Evolutionary conservation across 2,113 vertebrate species (phyloP).

Genomic region (Ictalurus punctatus): DNA sequence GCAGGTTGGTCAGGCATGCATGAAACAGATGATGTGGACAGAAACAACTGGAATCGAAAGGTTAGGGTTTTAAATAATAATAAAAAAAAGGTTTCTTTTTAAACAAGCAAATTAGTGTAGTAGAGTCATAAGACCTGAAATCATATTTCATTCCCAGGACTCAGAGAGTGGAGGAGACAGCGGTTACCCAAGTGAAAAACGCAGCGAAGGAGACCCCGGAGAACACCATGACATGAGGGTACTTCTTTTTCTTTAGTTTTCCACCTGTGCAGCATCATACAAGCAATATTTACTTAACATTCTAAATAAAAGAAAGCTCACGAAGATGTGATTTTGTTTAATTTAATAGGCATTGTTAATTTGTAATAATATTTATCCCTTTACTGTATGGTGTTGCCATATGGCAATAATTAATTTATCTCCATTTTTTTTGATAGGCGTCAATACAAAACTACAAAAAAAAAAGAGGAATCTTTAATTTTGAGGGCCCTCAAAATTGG

Average conservation of each 20-base stretch:
- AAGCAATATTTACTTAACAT: background rate
- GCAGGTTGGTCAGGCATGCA: slow-evolving; percentile 80
- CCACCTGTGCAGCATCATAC: background rate
- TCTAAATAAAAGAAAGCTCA: background rate
- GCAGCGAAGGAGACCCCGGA: slow-evolving; percentile 83
- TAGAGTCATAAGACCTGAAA: background rate
- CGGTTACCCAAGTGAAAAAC: slow-evolving; percentile 91
- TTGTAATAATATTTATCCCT: background rate
- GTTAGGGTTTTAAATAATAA: slow-evolving; percentile 66
- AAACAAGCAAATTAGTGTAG: background rate
- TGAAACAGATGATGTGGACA: slow-evolving; percentile 76
- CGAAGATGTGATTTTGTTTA: background rate
- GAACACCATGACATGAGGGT: slow-evolving; percentile 61
- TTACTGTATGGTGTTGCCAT: no score
- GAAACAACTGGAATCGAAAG: slow-evolving; percentile 77
- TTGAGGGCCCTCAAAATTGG: no score
- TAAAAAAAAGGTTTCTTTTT: background rate
- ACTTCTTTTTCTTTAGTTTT: background rate
- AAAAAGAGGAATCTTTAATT: no score
- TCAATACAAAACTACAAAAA: no score
- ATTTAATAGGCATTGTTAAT: background rate
- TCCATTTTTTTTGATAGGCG: no score
- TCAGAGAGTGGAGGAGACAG: slow-evolving; percentile 92
- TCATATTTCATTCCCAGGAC: slow-evolving; percentile 70
- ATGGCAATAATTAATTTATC: no score